Percentiles rank a stretch among this genome's conserved stretches.
Conservation (phyloP, 2,888 invertebrate species). For the Sinelater perroti region DNA sequence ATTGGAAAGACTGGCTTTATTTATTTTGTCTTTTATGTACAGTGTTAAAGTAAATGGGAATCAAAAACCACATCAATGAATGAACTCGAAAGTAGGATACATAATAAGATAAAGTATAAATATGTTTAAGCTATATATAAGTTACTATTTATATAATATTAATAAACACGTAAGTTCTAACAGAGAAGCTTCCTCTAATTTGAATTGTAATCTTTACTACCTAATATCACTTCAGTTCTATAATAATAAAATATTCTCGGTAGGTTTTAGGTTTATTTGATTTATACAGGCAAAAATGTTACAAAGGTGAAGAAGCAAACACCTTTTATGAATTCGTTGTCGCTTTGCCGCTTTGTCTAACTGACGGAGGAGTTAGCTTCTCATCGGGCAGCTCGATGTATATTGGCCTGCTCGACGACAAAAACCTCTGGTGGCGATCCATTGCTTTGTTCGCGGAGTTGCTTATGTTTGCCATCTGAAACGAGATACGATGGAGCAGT, state of each 20-base stretch:
- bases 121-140: no score
- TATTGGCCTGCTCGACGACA: constrained; percentile 72
- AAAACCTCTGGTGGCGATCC: constrained; percentile 64
- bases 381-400: constrained; percentile 75
- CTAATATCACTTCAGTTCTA: constrained; percentile 17
- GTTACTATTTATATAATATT: no score
- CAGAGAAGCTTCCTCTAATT: no score
- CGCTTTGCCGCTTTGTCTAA: constrained; percentile 20
- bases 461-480: constrained; percentile 62
- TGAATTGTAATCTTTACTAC: no score
- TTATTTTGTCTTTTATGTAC: no score
- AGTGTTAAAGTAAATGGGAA: no score
- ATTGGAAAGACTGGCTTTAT: no score
- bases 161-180: no score
- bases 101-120: no score
- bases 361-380: constrained; percentile 54
- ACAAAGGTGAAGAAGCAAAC: constrained; percentile 4
- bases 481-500: constrained; percentile 5
- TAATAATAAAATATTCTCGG: constrained; percentile 9
- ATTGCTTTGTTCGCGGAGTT: constrained; percentile 62
- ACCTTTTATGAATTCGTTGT: constrained; percentile 6
- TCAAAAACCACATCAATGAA: no score
- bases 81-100: no score
- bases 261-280: constrained; percentile 8
- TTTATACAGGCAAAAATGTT: constrained; percentile 11